Evolutionary conservation across 2,888 invertebrate species (phyloP).

Genomic region (Fragum whitleyi): DNA sequence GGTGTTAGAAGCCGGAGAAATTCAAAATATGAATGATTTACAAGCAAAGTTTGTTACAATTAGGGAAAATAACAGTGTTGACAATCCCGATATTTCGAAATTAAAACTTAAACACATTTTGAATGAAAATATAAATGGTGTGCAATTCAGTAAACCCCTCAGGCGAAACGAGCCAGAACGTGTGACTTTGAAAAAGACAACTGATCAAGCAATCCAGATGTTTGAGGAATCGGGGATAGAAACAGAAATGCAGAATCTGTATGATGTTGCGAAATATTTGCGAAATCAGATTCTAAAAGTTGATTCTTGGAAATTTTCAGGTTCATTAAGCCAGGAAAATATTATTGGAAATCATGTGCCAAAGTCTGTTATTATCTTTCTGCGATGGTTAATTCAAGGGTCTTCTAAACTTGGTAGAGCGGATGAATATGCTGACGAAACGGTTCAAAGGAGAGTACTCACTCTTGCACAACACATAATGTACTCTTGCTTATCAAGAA

Average conservation of each 20-base stretch:
- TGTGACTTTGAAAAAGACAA: neutral
- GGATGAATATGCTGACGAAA: too few relatives aligned
- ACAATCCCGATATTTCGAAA: neutral
- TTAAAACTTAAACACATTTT: neutral
- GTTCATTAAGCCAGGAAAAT: neutral
- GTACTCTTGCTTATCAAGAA: neutral
- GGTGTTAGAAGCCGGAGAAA: neutral
- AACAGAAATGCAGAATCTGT: neutral
- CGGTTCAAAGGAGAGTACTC: too few relatives aligned
- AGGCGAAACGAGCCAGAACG: neutral
- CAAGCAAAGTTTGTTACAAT: neutral
- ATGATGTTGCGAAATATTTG: neutral
- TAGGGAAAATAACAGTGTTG: neutral
- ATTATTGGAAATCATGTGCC: neutral
- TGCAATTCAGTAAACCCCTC: neutral
- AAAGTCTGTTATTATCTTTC: neutral
- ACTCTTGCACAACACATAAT: neutral
- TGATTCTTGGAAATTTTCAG: neutral
- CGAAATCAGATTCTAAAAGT: neutral
- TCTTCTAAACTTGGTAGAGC: too few relatives aligned
- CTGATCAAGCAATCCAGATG: neutral
- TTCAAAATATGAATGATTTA: neutral
- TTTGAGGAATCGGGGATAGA: neutral
- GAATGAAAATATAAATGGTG: neutral
- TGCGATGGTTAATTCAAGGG: neutral